Evolutionary conservation across 2,797 vertebrate genomes (phyloP).

Genomic region (Knipowitschia caucasica): DNA sequence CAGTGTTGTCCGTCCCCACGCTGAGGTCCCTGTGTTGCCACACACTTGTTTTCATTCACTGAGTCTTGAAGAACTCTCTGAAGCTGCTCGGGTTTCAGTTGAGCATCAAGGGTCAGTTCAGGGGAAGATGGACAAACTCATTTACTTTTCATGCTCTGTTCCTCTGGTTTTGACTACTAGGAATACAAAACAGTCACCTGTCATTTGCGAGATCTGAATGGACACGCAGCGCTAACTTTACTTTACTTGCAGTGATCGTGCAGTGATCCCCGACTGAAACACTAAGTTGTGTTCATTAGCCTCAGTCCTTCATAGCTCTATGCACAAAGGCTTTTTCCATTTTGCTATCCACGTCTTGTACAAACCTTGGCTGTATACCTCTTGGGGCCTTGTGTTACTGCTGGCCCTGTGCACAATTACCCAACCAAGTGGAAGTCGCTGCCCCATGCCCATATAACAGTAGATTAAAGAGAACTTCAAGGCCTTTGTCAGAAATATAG

Average conservation of each 20-base stretch:
- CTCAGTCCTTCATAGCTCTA: neutral
- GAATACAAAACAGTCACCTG: constrained; percentile 6
- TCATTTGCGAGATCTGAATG: no score
- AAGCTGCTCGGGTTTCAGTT: constrained; percentile 46
- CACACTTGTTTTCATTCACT: constrained; percentile 28
- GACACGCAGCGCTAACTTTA: no score
- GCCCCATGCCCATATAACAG: constrained; percentile 37
- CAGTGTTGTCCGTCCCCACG: constrained; percentile 21
- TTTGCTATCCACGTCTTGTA: constrained; percentile 33
- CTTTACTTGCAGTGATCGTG: no score
- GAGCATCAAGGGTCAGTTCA: constrained; percentile 39
- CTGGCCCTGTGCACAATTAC: constrained; percentile 60
- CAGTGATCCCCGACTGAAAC: neutral
- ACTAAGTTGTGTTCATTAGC: neutral
- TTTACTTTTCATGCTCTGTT: constrained; percentile 39
- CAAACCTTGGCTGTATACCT: constrained; percentile 38
- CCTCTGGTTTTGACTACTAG: constrained; percentile 14
- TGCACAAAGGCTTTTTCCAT: constrained; percentile 16
- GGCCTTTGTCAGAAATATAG: neutral
- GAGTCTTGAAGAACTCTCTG: constrained; percentile 29
- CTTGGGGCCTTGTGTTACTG: constrained; percentile 41
- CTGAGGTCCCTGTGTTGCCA: neutral
- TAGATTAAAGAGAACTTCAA: constrained; percentile 19
- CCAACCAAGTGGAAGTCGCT: constrained; percentile 50
- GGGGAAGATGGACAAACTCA: constrained; percentile 55